Evolutionary conservation across 2,888 invertebrate genomes (phyloP).

Genomic region (Dynastes maya): DNA sequence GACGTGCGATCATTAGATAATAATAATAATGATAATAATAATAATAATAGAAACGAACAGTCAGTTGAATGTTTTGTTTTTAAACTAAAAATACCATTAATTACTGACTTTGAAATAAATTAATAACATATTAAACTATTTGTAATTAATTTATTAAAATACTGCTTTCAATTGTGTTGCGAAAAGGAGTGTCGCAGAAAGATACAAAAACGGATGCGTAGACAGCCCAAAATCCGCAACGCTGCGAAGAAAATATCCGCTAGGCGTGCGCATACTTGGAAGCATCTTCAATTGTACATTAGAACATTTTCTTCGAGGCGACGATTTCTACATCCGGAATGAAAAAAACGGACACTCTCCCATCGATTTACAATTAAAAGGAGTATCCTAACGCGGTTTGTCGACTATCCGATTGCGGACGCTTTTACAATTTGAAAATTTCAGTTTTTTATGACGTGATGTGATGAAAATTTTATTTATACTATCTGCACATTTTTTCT

Average conservation of each 20-base stretch:
- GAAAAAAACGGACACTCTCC: conserved; percentile 37
- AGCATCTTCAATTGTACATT: not conserved
- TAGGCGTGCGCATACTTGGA: conserved; percentile 23
- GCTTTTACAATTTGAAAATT: conserved; percentile 38
- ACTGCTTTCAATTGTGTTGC: conserved; percentile 59
- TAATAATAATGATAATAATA: not conserved
- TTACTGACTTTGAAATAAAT: conserved; percentile 54
- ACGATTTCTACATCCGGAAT: conserved; percentile 56
- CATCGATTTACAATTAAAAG: conserved; percentile 39
- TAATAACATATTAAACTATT: conserved; percentile 53
- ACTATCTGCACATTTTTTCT: conserved; percentile 24
- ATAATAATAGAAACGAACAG: conserved; percentile 32
- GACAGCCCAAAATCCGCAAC: conserved; percentile 58
- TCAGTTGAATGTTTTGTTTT: conserved; percentile 31
- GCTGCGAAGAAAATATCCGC: conserved; percentile 54
- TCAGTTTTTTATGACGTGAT: conserved; percentile 52
- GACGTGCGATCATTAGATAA: conserved; percentile 33
- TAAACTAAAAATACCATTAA: conserved; percentile 46
- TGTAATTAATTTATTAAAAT: conserved; percentile 53
- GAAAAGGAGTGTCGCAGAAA: conserved; percentile 45
- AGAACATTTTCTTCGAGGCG: conserved; percentile 40
- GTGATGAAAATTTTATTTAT: conserved; percentile 52
- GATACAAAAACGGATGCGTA: conserved; percentile 58
- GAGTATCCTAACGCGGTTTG: conserved; percentile 28
- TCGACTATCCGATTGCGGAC: conserved; percentile 49